These are phyloP conservation scores for Hippocampus guttulatus DNA, from an alignment of 2,113 vertebrate species.

Conservation along the genomic window DNA sequence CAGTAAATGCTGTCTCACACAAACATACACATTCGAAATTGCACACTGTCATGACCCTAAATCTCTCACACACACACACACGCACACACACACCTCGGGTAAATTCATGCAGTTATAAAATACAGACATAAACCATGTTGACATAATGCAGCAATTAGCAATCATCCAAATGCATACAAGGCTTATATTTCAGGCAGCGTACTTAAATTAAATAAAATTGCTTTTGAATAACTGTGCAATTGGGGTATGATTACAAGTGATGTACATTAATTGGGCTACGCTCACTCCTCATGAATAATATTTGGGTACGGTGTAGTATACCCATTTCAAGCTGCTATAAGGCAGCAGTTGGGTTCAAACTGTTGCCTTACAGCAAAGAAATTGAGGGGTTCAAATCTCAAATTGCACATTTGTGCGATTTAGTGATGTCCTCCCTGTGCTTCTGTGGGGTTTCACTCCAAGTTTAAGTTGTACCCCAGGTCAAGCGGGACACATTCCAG, in stretches of 20 bases:
- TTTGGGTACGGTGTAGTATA: not conserved
- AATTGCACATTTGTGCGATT: not conserved
- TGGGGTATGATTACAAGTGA: not conserved
- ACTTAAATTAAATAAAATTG: not conserved
- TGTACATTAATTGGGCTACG: not conserved
- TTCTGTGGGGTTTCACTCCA: not conserved
- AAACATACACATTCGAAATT: constrained; percentile 3
- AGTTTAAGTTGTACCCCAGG: not conserved
- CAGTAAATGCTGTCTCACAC: constrained; percentile 21
- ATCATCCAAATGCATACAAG: constrained; percentile 35
- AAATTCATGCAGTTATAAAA: not conserved
- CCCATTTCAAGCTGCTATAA: not conserved
- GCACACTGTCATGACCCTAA: not conserved
- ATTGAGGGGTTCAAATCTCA: not conserved
- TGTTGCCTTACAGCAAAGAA: not conserved
- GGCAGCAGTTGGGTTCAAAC: not conserved
- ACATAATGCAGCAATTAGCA: constrained; percentile 36
- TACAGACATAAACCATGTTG: constrained; percentile 5
- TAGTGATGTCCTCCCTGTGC: not conserved
- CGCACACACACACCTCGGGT: not conserved
- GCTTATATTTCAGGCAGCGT: constrained; percentile 36
- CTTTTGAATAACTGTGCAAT: not conserved
- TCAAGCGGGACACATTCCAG: not conserved
- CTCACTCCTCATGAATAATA: not conserved
- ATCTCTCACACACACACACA: not conserved